Percentiles rank a stretch among this genome's conserved stretches.
Conservation (phyloP, 2,113 vertebrate species). For the Corythornis vintsioides region DNA sequence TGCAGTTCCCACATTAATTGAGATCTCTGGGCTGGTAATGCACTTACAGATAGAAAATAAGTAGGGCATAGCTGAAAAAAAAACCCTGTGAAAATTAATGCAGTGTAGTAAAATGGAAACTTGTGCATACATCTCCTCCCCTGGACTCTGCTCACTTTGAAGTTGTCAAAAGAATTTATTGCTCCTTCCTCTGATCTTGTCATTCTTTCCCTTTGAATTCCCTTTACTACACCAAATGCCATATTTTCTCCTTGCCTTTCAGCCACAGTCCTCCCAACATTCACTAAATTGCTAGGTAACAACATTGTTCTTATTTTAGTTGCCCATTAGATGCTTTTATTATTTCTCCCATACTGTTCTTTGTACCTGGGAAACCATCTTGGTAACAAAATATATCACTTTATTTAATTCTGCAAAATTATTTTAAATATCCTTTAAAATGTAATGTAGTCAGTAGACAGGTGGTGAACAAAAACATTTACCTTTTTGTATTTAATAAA, state of each 20-base stretch:
- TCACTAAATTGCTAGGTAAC: not conserved
- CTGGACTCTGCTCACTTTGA: not conserved
- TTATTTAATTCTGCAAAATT: not conserved
- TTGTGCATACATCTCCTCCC: not conserved
- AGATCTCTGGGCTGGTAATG: not conserved
- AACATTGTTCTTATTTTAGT: not conserved
- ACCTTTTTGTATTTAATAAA: not conserved
- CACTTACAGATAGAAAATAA: conserved; percentile 43
- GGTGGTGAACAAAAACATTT: not conserved
- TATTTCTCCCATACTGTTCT: not conserved
- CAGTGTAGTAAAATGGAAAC: not conserved
- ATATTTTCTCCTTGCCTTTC: not conserved
- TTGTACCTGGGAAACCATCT: not conserved
- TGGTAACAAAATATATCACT: not conserved
- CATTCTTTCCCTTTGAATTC: conserved; percentile 31
- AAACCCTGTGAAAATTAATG: conserved; percentile 2
- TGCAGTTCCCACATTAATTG: not conserved
- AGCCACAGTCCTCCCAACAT: not conserved
- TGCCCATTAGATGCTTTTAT: not conserved
- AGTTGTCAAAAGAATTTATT: conserved; percentile 41
- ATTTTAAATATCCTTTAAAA: not conserved
- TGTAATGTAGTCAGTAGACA: not conserved
- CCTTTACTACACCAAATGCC: not conserved
- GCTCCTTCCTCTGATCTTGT: conserved; percentile 14
- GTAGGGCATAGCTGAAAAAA: conserved; percentile 15